These are phyloP conservation scores for Verasper variegatus DNA, from an alignment of 2,113 vertebrate genomes.

Conservation along the genomic window DNA sequence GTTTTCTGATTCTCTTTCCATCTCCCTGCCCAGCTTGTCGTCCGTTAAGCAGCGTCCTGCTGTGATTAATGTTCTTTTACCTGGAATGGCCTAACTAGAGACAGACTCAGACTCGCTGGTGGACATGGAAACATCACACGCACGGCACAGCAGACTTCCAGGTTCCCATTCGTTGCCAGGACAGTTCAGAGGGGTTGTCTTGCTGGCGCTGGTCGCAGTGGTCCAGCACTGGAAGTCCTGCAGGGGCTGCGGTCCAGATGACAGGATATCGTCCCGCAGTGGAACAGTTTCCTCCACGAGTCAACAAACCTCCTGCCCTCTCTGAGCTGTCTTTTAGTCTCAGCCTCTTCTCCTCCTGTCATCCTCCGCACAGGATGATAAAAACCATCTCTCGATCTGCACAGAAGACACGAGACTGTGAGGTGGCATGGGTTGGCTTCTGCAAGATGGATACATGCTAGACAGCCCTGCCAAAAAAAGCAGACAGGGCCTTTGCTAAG, in stretches of 20 bases:
- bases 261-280: conserved; percentile 23
- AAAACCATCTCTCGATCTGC: conserved; percentile 38
- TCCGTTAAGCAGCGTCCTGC: conserved; percentile 22
- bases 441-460: conserved; percentile 7
- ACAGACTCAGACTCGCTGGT: conserved; percentile 18
- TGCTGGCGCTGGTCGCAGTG: conserved; percentile 20
- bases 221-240: conserved; percentile 28
- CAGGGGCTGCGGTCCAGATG: conserved; percentile 32
- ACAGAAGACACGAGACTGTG: conserved; percentile 1
- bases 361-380: conserved; percentile 6
- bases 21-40: conserved; percentile 21
- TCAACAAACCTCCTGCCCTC: conserved; percentile 35
- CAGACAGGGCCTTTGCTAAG: conserved; percentile 33
- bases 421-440: background rate
- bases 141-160: background rate
- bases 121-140: conserved; percentile 46
- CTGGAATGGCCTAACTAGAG: conserved; percentile 48
- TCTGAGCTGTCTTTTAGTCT: background rate
- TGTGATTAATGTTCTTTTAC: conserved; percentile 60
- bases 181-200: conserved; percentile 42
- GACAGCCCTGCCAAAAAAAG: conserved; percentile 18
- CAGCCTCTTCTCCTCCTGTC: conserved; percentile 9
- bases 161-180: conserved; percentile 18
- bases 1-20: conserved; percentile 30
- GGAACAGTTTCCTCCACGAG: conserved; percentile 23